Conservation (phyloP, 2,888 invertebrate species). For the Coecobrya sp. region DNA sequence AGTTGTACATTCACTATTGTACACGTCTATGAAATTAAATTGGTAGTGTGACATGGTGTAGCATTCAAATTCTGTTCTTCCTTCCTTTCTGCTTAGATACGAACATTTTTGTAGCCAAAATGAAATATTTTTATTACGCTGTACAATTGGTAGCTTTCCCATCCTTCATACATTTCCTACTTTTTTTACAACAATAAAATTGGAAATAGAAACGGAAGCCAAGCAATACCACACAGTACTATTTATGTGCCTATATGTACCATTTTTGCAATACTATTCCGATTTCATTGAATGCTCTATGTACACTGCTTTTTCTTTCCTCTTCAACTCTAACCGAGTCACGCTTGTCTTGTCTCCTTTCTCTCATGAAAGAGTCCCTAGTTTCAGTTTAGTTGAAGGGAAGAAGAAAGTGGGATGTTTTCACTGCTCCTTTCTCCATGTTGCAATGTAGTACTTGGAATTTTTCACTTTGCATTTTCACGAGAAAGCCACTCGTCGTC, state of each 20-base stretch:
- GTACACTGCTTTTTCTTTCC: constrained; percentile 2
- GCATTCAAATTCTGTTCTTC: no score
- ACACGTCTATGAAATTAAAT: no score
- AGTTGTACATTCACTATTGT: no score
- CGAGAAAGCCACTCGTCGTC: background rate
- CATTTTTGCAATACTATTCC: background rate
- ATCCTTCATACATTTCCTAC: background rate
- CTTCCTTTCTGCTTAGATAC: no score
- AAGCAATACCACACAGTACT: background rate
- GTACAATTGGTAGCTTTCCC: background rate
- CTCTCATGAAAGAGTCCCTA: background rate
- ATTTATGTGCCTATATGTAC: background rate
- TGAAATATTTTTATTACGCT: no score
- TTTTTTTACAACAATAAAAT: constrained; percentile 1
- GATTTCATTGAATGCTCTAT: background rate
- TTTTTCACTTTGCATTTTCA: constrained; percentile 8
- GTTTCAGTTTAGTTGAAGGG: background rate
- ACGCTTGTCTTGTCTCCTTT: constrained; percentile 51
- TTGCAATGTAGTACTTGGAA: background rate
- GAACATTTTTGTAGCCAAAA: no score
- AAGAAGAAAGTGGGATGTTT: constrained; percentile 10
- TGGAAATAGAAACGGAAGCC: background rate
- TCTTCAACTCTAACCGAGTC: constrained; percentile 3
- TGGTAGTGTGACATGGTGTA: no score
- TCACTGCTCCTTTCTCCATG: constrained; percentile 1